Conservation (phyloP, 2,113 vertebrate species). For the Eonycteris spelaea region DNA sequence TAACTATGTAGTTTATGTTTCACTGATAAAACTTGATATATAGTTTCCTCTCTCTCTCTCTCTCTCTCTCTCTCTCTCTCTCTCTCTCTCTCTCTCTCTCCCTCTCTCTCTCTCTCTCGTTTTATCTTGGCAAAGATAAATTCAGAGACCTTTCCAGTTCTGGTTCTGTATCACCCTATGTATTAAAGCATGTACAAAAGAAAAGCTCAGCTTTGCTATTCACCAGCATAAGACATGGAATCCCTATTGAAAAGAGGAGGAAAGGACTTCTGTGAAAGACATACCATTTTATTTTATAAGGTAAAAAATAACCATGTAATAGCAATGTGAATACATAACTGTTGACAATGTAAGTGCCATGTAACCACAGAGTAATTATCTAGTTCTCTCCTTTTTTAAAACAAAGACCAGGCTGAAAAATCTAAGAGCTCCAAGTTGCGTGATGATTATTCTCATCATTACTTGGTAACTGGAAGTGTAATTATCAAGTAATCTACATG, state of each 20-base stretch:
- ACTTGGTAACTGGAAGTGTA: constrained; percentile 86
- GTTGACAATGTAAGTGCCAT: constrained; percentile 76
- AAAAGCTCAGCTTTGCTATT: neutral
- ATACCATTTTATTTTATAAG: constrained; percentile 61
- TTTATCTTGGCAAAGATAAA: neutral
- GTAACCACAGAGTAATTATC: constrained; percentile 80
- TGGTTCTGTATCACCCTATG: fast-evolving
- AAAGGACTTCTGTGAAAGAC: constrained; percentile 53
- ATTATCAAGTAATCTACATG: constrained; percentile 90
- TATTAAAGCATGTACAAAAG: neutral
- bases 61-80: neutral
- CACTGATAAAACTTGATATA: neutral
- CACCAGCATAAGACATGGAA: neutral
- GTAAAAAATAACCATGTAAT: constrained; percentile 76
- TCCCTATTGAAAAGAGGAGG: constrained; percentile 65
- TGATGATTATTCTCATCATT: constrained; percentile 87
- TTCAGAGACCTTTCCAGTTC: neutral
- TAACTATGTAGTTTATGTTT: neutral
- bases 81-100: neutral
- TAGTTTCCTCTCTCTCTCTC: neutral
- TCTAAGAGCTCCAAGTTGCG: constrained; percentile 83
- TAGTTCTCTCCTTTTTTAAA: constrained; percentile 81
- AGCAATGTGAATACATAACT: constrained; percentile 73
- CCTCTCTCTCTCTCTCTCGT: neutral
- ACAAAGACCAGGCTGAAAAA: constrained; percentile 82